Evolutionary conservation across 1,140 invertebrate genomes (phyloP), one percentile per base, ranked within the genome.

Genomic region (Spodoptera litura): DNA sequence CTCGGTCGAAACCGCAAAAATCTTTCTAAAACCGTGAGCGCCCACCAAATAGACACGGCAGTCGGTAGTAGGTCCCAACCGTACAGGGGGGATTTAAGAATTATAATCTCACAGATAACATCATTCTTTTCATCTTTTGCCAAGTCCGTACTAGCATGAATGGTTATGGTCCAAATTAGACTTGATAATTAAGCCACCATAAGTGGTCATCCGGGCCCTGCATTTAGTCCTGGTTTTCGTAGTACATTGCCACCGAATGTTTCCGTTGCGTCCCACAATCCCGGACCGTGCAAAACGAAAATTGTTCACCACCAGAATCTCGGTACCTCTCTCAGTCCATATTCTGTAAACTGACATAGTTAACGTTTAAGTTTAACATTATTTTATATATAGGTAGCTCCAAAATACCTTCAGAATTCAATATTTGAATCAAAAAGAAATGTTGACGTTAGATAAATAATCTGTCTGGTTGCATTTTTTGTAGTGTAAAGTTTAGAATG

Each of bases 101-200:
- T 20, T 20, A 20, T 20, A 20, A 31, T 31, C 31, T 31, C 31
- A 31, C 31, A 31, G 31, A 31, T 4, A 5, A 31, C 31, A 20
- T 20, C 20, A 20, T 1, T 20, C 20, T 20, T 20, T 31, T 31
- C 3, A 3, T 31, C 31, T 31, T 31, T 31, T 59, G 49, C n/a
- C 11, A 38, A 55, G 2, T 6, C 6, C 12, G 11, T 20, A n/a
- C 25, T 75, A 62, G 13, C 61, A 38, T 44, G 20, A 20, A 75
- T 87, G 85, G 38, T 82, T 87, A 72, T 87, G 83, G 13, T 81
- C 35, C 12, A 82, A 73, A 25, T 72, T 77, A 4, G 62, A 53
- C 11, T 74, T 81, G 0, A 84, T 31, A 8, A 83, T 66, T 3
- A 72, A 10, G 5, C 76, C 58, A 3, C 77, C 78, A 12, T 38